A percentile compares a stretch with the other conserved stretches of the same genome.
Evolutionary conservation across 2,113 vertebrate genomes (phyloP).

Genomic region (Martes martes): DNA sequence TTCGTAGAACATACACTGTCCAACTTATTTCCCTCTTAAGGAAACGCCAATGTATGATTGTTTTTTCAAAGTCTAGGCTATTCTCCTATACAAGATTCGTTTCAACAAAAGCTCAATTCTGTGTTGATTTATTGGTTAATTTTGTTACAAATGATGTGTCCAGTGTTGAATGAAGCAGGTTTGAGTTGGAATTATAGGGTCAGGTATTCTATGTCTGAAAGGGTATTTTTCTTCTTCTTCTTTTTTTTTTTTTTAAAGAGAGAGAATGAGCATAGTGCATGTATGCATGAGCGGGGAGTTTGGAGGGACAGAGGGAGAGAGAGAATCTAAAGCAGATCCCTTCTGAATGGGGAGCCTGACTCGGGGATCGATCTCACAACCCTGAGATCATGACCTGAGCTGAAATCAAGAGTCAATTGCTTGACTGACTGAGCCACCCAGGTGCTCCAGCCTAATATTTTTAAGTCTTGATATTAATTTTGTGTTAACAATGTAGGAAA

Average conservation of each 20-base stretch:
- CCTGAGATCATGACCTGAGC: neutral
- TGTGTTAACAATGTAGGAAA: neutral
- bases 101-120: constrained; percentile 17
- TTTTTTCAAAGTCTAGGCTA: neutral
- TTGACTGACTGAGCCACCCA: neutral
- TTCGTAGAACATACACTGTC: neutral
- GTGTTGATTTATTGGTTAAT: neutral
- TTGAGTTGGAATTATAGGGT: neutral
- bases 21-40: neutral
- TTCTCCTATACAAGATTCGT: neutral
- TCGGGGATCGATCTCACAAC: neutral
- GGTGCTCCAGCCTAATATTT: neutral
- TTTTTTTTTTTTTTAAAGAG: neutral
- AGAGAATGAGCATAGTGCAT: neutral
- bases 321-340: no score
- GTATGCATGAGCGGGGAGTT: neutral
- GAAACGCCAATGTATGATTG: neutral
- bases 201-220: neutral
- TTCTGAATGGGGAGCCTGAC: neutral
- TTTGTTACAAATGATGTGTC: neutral
- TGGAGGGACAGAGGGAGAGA: neutral
- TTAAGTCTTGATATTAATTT: neutral
- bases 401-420: neutral
- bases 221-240: neutral
- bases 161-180: neutral